Base-by-base conservation (phyloP, 2,888 invertebrate species). In the Conops quadrifasciatus region DNA sequence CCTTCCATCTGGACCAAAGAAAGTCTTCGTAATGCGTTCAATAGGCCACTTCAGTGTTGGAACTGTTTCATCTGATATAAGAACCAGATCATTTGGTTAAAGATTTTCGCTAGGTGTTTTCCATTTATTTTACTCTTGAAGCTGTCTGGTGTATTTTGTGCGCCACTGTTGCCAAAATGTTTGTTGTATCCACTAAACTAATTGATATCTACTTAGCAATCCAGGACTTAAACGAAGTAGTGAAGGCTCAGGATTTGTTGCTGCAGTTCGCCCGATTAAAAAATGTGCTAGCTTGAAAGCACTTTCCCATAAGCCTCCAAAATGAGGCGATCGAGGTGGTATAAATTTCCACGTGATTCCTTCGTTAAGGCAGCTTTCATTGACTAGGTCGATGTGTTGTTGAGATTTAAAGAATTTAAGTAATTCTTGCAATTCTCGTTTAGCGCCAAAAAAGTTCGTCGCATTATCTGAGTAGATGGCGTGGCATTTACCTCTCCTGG, bases 41-140 rank as follows among this genome's bases (percentile, higher is more conserved):
- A 76, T 59, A 13, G 72, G 15, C 73, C 75, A 77, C n/a, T 74
- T 66, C 24, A 75, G 73, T 16, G 74, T 73, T 9, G 74, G 74
- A 15, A 15, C 19, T 49, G 4, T 19, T n/a, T n/a, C 49, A 49
- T 49, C 49, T 13, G 19, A 49, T n/a, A 49, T 45, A 15, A 45
- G 45, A 13, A 45, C 45, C 9, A 45, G 45, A 45, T 45, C 45
- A n/a, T n/a, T n/a, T n/a, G 9, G 45, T 45, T 45, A 15, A 45
- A 45, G 45, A 45, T 45, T 45, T 45, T 45, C n/a, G n/a, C n/a
- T n/a, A n/a, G n/a, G n/a, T n/a, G n/a, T n/a, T n/a, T n/a, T n/a
- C n/a, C n/a, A n/a, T n/a, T n/a, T n/a, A n/a, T n/a, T n/a, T n/a
- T n/a, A n/a, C n/a, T n/a, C n/a, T n/a, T n/a, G n/a, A n/a, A n/a